Conservation (phyloP, 2,113 vertebrate species). For the Chionodraco myersi region DNA sequence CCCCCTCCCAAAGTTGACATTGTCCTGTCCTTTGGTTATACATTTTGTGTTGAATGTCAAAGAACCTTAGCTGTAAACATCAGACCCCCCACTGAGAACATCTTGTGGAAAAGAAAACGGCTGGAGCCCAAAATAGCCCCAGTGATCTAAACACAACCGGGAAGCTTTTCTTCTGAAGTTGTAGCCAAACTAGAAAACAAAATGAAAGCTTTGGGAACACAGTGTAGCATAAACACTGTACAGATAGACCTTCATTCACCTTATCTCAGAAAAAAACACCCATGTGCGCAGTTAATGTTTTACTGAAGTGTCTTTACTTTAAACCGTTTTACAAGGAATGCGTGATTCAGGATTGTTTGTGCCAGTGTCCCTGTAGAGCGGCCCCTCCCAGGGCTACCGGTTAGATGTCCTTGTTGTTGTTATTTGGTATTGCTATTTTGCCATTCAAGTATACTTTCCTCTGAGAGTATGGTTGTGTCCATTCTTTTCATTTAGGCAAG, state of each 20-base stretch:
- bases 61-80: constrained; percentile 20
- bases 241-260: constrained; percentile 24
- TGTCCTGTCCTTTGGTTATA: background rate
- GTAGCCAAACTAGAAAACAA: constrained; percentile 34
- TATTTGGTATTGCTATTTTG: background rate
- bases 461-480: background rate
- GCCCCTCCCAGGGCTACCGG: constrained; percentile 18
- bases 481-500: background rate
- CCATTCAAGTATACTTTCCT: constrained; percentile 3
- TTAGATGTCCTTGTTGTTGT: constrained; percentile 24
- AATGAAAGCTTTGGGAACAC: constrained; percentile 25
- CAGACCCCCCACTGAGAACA: constrained; percentile 8
- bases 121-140: constrained; percentile 1
- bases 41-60: constrained; percentile 12
- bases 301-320: constrained; percentile 50
- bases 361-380: constrained; percentile 15
- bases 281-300: constrained; percentile 63
- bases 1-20: background rate
- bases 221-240: constrained; percentile 20
- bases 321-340: constrained; percentile 60
- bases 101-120: constrained; percentile 19
- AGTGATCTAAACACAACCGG: constrained; percentile 25
- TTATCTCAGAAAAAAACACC: constrained; percentile 55
- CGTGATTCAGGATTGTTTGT: constrained; percentile 41
- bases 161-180: constrained; percentile 36